A percentile compares a stretch with the other conserved stretches of the same genome.
phyloP scores from a whole-genome alignment of 1,140 invertebrate species.

The Vanessa tameamea region DNA sequence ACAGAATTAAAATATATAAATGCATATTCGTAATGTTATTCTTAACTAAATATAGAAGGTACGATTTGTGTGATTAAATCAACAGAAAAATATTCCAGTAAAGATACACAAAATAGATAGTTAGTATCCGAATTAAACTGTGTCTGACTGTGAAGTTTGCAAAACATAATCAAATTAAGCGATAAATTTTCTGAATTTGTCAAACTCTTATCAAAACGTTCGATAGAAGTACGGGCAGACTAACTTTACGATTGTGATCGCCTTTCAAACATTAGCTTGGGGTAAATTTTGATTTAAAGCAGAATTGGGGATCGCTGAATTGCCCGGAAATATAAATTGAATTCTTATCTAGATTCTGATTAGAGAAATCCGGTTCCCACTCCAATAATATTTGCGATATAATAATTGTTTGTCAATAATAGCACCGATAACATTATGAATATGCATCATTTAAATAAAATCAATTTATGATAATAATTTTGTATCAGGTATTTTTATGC shows the following conservation, averaged over 20 bases:
- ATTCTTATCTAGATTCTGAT: conserved; percentile 72
- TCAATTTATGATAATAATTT: not conserved
- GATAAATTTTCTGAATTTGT: conserved; percentile 52
- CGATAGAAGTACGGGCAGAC: conserved; percentile 62
- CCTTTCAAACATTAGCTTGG: conserved; percentile 55
- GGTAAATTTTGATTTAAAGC: conserved; percentile 66
- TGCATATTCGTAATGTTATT: too few species aligned
- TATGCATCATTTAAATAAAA: not conserved
- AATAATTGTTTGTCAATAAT: not conserved
- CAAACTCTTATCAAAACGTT: conserved; percentile 60
- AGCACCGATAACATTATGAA: not conserved
- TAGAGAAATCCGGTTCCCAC: conserved; percentile 40
- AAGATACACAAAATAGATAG: too few species aligned
- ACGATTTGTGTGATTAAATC: too few species aligned
- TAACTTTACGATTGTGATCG: conserved; percentile 58
- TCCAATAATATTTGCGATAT: conserved; percentile 11
- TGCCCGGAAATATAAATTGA: conserved; percentile 75
- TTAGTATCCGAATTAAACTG: not conserved
- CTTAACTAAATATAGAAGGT: too few species aligned
- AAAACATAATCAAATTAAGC: conserved; percentile 36
- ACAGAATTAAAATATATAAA: too few species aligned
- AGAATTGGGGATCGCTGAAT: conserved; percentile 55
- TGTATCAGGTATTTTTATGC: not conserved
- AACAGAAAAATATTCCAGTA: too few species aligned
- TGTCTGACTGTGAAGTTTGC: not conserved